A percentile compares a stretch with the other conserved stretches of the same genome.
Conservation (phyloP, 1,140 invertebrate genomes). For the Pseudomyrmex pallidus region DNA sequence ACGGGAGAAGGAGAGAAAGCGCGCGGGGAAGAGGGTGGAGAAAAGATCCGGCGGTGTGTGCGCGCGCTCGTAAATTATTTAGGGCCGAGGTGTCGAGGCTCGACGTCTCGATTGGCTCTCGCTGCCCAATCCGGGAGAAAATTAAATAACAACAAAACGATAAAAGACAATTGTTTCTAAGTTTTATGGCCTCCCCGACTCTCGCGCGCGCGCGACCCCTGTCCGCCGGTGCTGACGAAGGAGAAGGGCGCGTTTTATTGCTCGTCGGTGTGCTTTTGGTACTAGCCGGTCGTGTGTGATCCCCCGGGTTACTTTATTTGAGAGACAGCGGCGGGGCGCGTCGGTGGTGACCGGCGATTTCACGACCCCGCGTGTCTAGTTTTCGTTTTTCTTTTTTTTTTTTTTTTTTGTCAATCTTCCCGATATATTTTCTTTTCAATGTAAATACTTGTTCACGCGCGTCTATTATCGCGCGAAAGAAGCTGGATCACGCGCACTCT, state of each 20-base stretch:
- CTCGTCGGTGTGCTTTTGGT: constrained; percentile 62
- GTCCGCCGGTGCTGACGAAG: constrained; percentile 68
- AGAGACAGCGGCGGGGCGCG: constrained; percentile 65
- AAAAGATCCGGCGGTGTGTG: neutral
- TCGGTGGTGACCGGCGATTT: constrained; percentile 39
- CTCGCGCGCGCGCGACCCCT: constrained; percentile 51
- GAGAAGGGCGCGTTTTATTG: constrained; percentile 80
- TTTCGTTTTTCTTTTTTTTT: no score
- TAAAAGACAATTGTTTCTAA: constrained; percentile 83
- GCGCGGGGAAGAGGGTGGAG: constrained; percentile 15
- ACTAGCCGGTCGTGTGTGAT: constrained; percentile 70
- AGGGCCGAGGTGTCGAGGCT: constrained; percentile 73
- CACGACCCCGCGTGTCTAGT: constrained; percentile 18
- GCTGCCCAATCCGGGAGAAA: constrained; percentile 73
- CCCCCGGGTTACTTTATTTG: constrained; percentile 83
- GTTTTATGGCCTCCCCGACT: constrained; percentile 75
- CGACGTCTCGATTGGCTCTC: constrained; percentile 69
- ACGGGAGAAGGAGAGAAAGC: constrained; percentile 35
- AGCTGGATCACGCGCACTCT: neutral
- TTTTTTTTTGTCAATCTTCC: no score
- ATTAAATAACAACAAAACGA: constrained; percentile 83
- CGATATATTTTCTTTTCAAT: no score
- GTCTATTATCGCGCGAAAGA: constrained; percentile 20
- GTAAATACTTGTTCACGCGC: neutral
- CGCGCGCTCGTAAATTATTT: constrained; percentile 83